phyloP scores from a whole-genome alignment of 1,140 invertebrate species.

The Bombus confusus region DNA sequence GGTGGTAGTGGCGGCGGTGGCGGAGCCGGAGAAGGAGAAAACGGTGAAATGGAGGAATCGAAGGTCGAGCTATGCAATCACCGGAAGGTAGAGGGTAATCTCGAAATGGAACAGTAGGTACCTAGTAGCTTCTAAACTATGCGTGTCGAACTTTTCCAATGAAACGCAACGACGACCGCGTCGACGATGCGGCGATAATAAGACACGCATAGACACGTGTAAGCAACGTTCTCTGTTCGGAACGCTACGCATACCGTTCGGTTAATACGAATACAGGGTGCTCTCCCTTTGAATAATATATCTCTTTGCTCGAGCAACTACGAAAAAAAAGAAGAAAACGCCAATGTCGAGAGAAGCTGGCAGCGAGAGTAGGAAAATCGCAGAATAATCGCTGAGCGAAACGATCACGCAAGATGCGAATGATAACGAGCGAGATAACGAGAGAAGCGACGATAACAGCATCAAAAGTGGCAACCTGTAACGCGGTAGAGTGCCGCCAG shows the following conservation, averaged over 20 bases:
- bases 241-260: neutral
- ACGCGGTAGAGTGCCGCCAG: neutral
- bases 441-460: neutral
- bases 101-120: neutral
- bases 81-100: conserved; percentile 3
- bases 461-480: neutral
- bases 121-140: neutral
- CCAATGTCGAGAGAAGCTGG: neutral
- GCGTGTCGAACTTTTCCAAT: neutral
- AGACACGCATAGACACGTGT: neutral
- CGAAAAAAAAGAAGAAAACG: neutral
- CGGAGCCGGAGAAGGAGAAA: neutral
- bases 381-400: neutral
- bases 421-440: conserved; percentile 36
- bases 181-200: neutral
- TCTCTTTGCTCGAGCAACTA: neutral
- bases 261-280: neutral
- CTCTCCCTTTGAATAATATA: neutral
- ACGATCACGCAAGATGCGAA: neutral
- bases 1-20: neutral
- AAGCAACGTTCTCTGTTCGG: neutral
- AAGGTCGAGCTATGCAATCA: neutral
- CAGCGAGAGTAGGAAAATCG: neutral
- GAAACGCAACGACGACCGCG: neutral
- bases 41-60: neutral